phyloP scores from a whole-genome alignment of 2,888 invertebrate species.

The Drosophila crucigera region DNA sequence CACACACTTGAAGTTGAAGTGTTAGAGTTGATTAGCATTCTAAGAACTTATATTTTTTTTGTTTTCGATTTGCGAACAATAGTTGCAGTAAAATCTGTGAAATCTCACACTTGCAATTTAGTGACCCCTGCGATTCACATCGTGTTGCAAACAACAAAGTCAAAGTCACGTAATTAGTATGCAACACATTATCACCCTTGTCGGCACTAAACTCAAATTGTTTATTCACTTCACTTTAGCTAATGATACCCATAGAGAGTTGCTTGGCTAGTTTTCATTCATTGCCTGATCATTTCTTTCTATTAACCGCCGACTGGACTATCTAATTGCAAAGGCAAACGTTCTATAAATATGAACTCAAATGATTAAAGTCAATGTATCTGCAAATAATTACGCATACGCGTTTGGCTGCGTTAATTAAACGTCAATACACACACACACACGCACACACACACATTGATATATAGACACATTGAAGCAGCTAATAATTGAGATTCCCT shows the following conservation, averaged over 20 bases:
- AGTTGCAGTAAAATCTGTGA: neutral
- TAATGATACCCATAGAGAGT: neutral
- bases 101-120: slow-evolving; percentile 19
- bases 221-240: slow-evolving; percentile 20
- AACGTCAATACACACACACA: slow-evolving; percentile 29
- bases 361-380: slow-evolving; percentile 22
- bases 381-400: slow-evolving; percentile 43
- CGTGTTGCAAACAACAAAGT: slow-evolving; percentile 21
- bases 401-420: slow-evolving; percentile 50
- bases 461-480: slow-evolving; percentile 29
- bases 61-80: slow-evolving; percentile 2
- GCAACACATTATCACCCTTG: slow-evolving; percentile 16
- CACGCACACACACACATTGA: slow-evolving; percentile 1
- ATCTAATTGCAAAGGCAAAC: slow-evolving; percentile 15
- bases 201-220: neutral
- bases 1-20: neutral
- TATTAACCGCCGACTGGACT: neutral
- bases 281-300: neutral
- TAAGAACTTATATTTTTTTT: slow-evolving; percentile 29
- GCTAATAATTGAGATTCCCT: slow-evolving; percentile 65
- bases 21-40: slow-evolving; percentile 37
- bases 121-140: slow-evolving; percentile 39
- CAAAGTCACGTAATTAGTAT: slow-evolving; percentile 32
- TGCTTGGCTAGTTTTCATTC: slow-evolving; percentile 6
- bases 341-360: neutral